Evolutionary conservation across 2,113 vertebrate genomes (phyloP), one percentile per base, ranked within the genome.

Genomic region (Cairina moschata): DNA sequence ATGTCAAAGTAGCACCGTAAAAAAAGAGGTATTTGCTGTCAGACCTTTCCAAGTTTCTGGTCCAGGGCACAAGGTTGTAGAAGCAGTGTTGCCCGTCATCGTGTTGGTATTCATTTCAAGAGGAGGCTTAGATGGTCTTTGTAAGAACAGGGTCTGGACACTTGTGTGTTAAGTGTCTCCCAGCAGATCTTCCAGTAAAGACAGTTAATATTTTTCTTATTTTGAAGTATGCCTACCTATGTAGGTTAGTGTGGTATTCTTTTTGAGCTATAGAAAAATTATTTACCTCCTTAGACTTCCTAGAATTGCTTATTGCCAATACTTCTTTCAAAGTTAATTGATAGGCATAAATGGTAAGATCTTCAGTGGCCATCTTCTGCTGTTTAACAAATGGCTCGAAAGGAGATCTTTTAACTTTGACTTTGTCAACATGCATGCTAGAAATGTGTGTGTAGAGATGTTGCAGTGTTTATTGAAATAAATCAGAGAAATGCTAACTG

Each of bases 1-100:
- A 69, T 29, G 93, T 91, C 59, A 67, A 96, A 94, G 90, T 58
- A 90, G 44, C 69, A 44, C 26, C 54, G 75, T 63, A 65, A 83
- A 71, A 83, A 91, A 88, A 8, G 11, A 40, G 28, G 0, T 34
- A 46, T 83, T 91, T 91, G 67, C 38, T 82, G 26, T 79, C n/a
- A 93, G 86, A 38, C 31, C 11, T 80, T 77, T 83, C 67, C 14
- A 86, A 46, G 46, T 76, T 28, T 75, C 79, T 94, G 36, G 38
- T 88, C 54, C 26, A 5, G 8, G 48, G 17, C n/a, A 60, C 92
- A 68, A 65, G 48, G n/a, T 6, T 71, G 50, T 59, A 63, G 22
- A 78, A 40, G 46, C 75, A 48, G 17, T 8, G 9, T 72, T 71
- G 21, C 58, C 75, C 81, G 65, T 83, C 52, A 38, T 72, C 58